Conservation (phyloP, 2,113 vertebrate genomes). For the Noturus placidus region DNA sequence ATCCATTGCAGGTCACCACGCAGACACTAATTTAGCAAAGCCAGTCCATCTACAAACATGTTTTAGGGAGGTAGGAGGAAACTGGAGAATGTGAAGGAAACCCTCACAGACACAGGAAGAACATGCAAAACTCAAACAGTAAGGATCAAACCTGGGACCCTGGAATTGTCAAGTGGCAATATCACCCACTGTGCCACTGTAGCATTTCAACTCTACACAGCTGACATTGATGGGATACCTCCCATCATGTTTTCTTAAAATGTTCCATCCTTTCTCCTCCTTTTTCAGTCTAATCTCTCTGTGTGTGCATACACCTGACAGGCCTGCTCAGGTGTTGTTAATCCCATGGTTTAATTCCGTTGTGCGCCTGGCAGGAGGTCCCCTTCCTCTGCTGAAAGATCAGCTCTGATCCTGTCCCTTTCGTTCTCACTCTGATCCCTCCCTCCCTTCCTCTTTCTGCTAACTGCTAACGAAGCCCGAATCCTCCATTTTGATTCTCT, state of each 20-base stretch:
- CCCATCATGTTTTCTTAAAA: constrained; percentile 52
- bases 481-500: constrained; percentile 41
- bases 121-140: background rate
- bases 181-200: background rate
- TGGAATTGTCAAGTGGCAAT: background rate
- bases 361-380: constrained; percentile 65
- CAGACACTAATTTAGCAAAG: background rate
- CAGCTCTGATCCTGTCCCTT: constrained; percentile 63
- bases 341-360: constrained; percentile 75
- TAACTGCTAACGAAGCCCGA: constrained; percentile 31
- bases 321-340: constrained; percentile 75
- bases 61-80: background rate
- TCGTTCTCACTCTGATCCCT: constrained; percentile 62
- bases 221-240: constrained; percentile 69
- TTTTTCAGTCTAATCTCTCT: constrained; percentile 62
- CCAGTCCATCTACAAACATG: background rate
- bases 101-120: background rate
- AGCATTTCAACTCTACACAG: constrained; percentile 58
- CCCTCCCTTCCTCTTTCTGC: background rate
- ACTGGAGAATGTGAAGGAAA: background rate
- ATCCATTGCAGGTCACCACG: background rate
- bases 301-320: constrained; percentile 69
- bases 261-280: constrained; percentile 56
- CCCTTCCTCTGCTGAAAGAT: constrained; percentile 62
- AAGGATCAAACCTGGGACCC: background rate